Base-by-base conservation (phyloP, 2,888 invertebrate species). In the Drosophila maculinotata region DNA sequence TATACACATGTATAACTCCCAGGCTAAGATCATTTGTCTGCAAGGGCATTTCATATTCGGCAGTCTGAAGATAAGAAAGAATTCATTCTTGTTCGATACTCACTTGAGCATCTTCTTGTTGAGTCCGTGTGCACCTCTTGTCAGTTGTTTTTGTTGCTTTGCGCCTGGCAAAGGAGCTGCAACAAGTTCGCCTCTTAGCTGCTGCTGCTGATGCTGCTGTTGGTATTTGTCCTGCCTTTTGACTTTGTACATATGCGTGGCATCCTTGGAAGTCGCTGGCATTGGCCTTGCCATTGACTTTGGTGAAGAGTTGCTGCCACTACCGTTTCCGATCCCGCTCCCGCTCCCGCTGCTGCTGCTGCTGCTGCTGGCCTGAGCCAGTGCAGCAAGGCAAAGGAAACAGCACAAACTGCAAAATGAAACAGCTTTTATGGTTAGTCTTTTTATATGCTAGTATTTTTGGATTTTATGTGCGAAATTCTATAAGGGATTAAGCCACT, bases 101-200 rank as follows among this genome's bases (percentile, higher is more conserved):
- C 74, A 90, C 90, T 80, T 91, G 54, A 90, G 84, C 66, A 90
- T 64, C 75, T 90, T 91, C 76, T 89, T 90, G 81, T 90, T 90
- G 63, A 88, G 85, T 23, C 87, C 84, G 58, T 90, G 91, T 20
- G 89, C 76, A 59, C 85, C 85, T 79, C 89, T 85, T 57, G 80
- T 60, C 57, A 71, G 60, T 56, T 62, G 73, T 51, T 84, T 77
- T 41, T 72, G 74, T 69, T 83, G 71, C 31, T 63, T 75, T 70
- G 54, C 35, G 60, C 76, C 74, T 47, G 80, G 41, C 66, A 69
- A 68, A 62, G 64, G 63, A 57, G 63, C 47, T 39, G 76, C 62
- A 33, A 53, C 59, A 42, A 15, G 15, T 3, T 62, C 58, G 35
- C 53, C 41, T 20, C 59, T 35, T 30, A 36, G 45, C 56, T 63